These are phyloP conservation scores for Eciton burchellii DNA, from an alignment of 1,140 invertebrate genomes.

Conservation along the genomic window DNA sequence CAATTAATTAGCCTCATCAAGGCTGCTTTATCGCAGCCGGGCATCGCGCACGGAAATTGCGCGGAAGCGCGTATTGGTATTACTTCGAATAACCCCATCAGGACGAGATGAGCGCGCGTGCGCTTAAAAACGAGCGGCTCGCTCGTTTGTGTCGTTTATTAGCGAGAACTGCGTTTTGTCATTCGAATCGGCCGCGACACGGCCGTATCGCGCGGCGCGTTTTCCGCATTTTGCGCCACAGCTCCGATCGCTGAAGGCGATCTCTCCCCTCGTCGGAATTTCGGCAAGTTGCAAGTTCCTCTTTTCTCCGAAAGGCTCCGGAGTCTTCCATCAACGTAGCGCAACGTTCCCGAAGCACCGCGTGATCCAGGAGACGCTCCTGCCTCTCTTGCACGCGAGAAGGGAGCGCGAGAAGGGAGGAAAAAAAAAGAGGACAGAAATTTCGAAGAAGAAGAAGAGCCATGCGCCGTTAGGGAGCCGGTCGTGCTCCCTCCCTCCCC, in stretches of 20 bases:
- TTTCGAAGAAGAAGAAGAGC: slow-evolving; percentile 14
- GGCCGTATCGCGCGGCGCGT: not conserved
- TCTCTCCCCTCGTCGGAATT: no score
- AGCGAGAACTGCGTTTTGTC: slow-evolving; percentile 39
- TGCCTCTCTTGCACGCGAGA: not conserved
- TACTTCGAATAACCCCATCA: slow-evolving; percentile 4
- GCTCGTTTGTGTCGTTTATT: slow-evolving; percentile 48
- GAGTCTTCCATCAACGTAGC: not conserved
- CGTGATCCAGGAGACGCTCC: no score
- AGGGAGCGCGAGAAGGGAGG: not conserved
- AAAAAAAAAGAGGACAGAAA: slow-evolving; percentile 8
- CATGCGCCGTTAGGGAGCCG: slow-evolving; percentile 38
- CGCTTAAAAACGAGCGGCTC: slow-evolving; percentile 38
- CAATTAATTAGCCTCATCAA: slow-evolving; percentile 23
- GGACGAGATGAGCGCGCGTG: not conserved
- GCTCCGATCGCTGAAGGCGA: no score
- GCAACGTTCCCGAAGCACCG: no score
- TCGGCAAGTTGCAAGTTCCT: not conserved
- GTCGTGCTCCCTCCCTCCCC: not conserved
- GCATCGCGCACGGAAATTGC: not conserved
- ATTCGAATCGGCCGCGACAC: slow-evolving; percentile 17
- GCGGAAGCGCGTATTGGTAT: not conserved
- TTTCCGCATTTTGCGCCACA: not conserved
- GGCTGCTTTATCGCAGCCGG: slow-evolving; percentile 1
- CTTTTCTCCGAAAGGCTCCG: not conserved